Base-by-base conservation (phyloP, 2,113 vertebrate species). In the Apodemus speciosus region DNA sequence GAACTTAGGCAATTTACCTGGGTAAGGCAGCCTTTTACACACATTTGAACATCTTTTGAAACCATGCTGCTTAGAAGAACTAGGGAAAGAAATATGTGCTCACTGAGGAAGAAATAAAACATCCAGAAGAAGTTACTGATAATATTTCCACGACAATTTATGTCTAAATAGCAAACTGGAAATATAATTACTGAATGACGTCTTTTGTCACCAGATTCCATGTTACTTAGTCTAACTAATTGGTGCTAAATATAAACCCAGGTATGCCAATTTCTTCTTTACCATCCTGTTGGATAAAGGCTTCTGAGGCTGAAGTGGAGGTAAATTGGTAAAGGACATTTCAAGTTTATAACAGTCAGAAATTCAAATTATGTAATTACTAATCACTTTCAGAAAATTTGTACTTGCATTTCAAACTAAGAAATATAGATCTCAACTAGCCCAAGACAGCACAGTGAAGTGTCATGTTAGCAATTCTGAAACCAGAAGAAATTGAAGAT, bases 111-210 rank as follows among this genome's bases (percentile, higher is more conserved):
- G 3, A 7, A 85, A 32, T 68, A 77, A 51, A 89, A 18, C 40
- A 30, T 85, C 80, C 43, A 91, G 15, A 56, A 88, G n/a, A 43
- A 62, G 62, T 92, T 89, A 92, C 62, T 72, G 16, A 72, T 91
- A 89, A 85, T 93, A 68, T 53, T 91, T 89, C 30, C 76, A 92
- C 83, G 46, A 51, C 9, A 81, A 94, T 2, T 32, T 13, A 88
- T 79, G 68, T 69, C 43, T 96, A 85, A 56, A 16, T 96, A 94
- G 53, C 75, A 95, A 96, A 88, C 6, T 80, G 27, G 10, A 96
- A 95, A 77, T 72, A 68, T 5, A 9, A 76, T 90, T 15, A 7
- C 15, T 94, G 6, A 9, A 56, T 76, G 51, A 75, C 23, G 6
- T 85, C 46, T 77, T 87, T 93, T 76, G 40, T 35, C 90, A 92